Conservation (phyloP, 1,140 invertebrate species). For the Brachystomella parvula region DNA sequence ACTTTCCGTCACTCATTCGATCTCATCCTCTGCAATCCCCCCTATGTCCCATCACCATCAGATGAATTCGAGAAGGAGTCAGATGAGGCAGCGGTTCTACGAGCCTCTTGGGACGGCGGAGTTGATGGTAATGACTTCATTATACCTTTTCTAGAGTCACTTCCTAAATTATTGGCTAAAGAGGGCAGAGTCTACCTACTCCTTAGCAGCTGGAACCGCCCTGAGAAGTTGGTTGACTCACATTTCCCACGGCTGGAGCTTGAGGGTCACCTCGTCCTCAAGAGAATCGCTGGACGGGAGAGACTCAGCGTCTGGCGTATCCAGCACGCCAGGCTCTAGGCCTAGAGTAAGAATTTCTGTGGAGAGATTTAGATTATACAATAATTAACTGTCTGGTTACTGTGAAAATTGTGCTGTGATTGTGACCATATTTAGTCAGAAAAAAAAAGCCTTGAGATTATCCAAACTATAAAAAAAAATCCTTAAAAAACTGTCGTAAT, state of each 20-base stretch:
- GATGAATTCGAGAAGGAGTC: slow-evolving; percentile 56
- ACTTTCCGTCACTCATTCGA: slow-evolving; percentile 54
- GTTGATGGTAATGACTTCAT: slow-evolving; percentile 67
- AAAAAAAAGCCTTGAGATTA: not conserved
- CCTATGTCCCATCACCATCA: slow-evolving; percentile 83
- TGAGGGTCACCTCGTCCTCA: slow-evolving; percentile 52
- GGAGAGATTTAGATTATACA: no score
- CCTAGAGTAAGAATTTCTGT: no score
- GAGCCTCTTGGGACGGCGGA: slow-evolving; percentile 73
- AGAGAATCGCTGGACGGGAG: slow-evolving; percentile 64
- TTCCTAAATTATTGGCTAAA: slow-evolving; percentile 59
- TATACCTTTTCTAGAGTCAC: slow-evolving; percentile 59
- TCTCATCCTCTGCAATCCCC: slow-evolving; percentile 92
- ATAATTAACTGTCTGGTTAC: not conserved
- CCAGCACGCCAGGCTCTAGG: no score
- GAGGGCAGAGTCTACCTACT: slow-evolving; percentile 75
- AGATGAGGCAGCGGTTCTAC: slow-evolving; percentile 20
- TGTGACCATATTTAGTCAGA: not conserved
- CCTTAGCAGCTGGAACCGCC: slow-evolving; percentile 75
- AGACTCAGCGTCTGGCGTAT: slow-evolving; percentile 58
- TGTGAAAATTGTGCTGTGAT: not conserved
- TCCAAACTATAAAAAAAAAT: no score
- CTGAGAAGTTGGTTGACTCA: slow-evolving; percentile 56
- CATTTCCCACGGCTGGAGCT: slow-evolving; percentile 55
- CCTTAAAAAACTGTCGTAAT: no score